Conservation (phyloP, 2,113 vertebrate genomes). For the Boulengeromyrus knoepffleri region DNA sequence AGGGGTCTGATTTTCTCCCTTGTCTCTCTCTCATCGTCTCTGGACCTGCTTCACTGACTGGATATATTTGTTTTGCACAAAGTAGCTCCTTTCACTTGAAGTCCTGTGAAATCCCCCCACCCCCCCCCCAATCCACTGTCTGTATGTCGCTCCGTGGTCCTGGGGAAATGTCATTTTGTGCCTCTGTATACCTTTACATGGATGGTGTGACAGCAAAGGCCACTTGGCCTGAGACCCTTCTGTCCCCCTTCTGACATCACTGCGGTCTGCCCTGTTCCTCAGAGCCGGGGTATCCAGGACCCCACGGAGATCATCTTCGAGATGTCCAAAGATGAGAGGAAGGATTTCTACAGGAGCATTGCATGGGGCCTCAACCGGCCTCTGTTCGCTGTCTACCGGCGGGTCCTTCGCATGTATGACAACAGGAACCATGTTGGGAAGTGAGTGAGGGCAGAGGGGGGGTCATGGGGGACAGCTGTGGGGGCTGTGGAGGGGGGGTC, state of each 20-base stretch:
- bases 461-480: not conserved
- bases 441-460: conserved; percentile 61
- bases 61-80: not conserved
- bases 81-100: not conserved
- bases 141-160: not conserved
- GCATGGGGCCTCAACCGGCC: conserved; percentile 91
- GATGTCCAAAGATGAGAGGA: conserved; percentile 98
- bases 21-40: not conserved
- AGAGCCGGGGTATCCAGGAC: conserved; percentile 91
- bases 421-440: conserved; percentile 98
- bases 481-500: not conserved
- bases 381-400: conserved; percentile 94
- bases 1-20: not conserved
- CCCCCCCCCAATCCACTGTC: not conserved
- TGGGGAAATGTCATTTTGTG: not conserved
- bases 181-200: not conserved
- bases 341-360: conserved; percentile 98
- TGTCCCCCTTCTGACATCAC: not conserved
- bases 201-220: not conserved
- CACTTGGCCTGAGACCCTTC: not conserved
- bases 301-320: conserved; percentile 98
- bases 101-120: not conserved
- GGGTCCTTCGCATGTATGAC: conserved; percentile 97
- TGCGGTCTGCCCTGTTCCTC: conserved; percentile 30
- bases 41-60: not conserved